Conservation (phyloP, 2,113 vertebrate genomes). For the Pseudorectes ferrugineus region DNA sequence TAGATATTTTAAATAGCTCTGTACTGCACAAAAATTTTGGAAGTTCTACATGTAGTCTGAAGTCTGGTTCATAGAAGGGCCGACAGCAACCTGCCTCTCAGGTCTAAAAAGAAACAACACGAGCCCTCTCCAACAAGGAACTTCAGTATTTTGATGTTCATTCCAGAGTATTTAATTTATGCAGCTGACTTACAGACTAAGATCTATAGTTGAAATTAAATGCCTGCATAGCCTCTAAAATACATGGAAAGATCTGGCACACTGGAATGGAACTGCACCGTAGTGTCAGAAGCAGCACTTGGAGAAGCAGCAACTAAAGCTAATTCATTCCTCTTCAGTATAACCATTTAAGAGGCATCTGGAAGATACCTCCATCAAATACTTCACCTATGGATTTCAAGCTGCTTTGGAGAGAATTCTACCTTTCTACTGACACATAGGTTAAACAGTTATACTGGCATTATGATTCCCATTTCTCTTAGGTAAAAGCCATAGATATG, state of each 20-base stretch:
- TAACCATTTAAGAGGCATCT: not conserved
- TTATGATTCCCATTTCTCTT: not conserved
- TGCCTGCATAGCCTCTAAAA: not conserved
- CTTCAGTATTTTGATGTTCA: not conserved
- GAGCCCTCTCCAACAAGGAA: not conserved
- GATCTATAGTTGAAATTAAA: not conserved
- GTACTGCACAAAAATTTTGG: not conserved
- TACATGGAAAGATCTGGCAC: not conserved
- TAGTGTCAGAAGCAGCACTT: not conserved
- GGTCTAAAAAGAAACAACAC: fast-evolving
- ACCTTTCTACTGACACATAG: not conserved
- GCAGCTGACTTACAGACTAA: not conserved
- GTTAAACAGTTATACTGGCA: not conserved
- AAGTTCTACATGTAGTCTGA: not conserved
- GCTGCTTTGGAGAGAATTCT: not conserved
- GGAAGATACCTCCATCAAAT: not conserved
- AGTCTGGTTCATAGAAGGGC: not conserved
- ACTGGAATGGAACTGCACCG: not conserved
- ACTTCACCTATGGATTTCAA: not conserved
- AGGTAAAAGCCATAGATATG: not conserved
- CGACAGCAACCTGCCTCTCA: not conserved
- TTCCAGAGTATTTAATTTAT: not conserved
- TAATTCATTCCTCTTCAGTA: not conserved
- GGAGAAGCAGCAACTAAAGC: not conserved
- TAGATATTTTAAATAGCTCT: not conserved